Conservation (phyloP, 2,888 invertebrate genomes). For the Baronia brevicornis region DNA sequence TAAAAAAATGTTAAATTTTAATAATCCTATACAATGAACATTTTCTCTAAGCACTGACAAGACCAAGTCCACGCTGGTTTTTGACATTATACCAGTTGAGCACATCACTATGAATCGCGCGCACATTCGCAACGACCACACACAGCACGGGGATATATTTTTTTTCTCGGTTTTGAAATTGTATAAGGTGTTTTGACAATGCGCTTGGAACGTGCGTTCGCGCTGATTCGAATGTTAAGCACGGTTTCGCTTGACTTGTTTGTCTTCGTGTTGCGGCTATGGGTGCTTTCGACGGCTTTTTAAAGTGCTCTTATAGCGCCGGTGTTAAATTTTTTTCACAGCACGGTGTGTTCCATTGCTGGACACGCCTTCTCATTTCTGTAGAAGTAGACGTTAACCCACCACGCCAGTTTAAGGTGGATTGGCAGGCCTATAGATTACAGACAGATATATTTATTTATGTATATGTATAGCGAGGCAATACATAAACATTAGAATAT, state of each 20-base stretch:
- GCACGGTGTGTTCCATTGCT: no score
- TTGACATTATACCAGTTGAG: constrained; percentile 4
- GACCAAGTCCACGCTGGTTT: no score
- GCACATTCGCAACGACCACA: constrained; percentile 59
- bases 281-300: constrained; percentile 6
- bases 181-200: constrained; percentile 73
- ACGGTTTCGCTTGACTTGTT: constrained; percentile 46
- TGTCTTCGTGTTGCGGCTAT: constrained; percentile 37
- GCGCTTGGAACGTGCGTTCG: constrained; percentile 57
- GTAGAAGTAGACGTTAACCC: no score
- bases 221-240: constrained; percentile 61
- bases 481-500: no score
- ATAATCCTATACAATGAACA: no score
- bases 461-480: no score
- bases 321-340: constrained; percentile 9
- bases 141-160: constrained; percentile 34
- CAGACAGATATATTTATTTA: no score
- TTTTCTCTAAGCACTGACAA: no score
- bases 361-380: no score
- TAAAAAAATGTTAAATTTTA: no score
- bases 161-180: constrained; percentile 50
- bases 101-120: constrained; percentile 30
- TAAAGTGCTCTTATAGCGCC: constrained; percentile 1
- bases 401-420: no score
- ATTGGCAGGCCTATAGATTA: no score